Conservation (phyloP, 53 echinoderm and acorn worm genomes). For the Temnopleurus reevesii region DNA sequence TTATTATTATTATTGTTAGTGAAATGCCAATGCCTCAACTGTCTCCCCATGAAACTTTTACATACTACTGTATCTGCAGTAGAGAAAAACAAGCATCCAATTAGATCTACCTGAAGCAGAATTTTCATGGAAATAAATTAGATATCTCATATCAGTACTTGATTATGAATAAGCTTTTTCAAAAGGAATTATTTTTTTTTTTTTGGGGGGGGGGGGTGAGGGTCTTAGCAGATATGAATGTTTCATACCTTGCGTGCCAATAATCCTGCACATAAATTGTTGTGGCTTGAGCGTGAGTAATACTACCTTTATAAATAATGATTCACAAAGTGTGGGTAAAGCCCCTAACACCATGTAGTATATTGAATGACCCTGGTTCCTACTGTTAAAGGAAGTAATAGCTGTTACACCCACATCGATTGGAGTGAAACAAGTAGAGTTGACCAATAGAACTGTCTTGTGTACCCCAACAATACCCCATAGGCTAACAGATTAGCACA, state of each 20-base stretch:
- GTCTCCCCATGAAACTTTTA: too few species aligned
- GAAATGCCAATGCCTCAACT: too few species aligned
- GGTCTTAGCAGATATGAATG: not conserved
- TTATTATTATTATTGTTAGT: too few species aligned
- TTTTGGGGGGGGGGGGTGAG: too few species aligned
- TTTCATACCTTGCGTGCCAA: not conserved
- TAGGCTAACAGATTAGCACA: not conserved
- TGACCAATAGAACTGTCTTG: not conserved
- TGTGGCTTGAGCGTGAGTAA: not conserved
- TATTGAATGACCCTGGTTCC: not conserved
- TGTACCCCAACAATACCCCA: not conserved
- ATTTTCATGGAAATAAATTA: too few species aligned
- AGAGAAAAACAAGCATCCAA: too few species aligned
- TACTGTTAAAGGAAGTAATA: not conserved
- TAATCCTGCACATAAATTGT: too few species aligned
- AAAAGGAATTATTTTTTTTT: too few species aligned
- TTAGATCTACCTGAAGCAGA: too few species aligned
- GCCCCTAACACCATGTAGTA: conserved; percentile 7
- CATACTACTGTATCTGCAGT: too few species aligned
- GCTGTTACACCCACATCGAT: not conserved
- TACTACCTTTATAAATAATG: not conserved
- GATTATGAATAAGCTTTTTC: not conserved
- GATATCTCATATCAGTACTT: not conserved
- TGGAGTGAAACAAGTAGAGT: not conserved
- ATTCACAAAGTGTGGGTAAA: not conserved